Conservation (phyloP, 1,140 invertebrate species). For the Leptopilina boulardi region DNA sequence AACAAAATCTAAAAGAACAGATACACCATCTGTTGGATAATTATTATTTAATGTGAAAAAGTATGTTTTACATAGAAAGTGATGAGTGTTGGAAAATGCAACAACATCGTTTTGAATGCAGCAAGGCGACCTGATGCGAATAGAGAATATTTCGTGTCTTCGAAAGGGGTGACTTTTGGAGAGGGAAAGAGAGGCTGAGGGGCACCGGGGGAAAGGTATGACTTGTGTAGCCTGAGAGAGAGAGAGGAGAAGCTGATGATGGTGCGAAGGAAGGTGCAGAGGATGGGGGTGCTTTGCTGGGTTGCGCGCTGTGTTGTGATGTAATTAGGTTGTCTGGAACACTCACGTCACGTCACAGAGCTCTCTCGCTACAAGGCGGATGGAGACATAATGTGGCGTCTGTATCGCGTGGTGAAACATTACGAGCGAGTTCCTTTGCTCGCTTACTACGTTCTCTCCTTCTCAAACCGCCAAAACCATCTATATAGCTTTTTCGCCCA, state of each 20-base stretch:
- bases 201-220: too few species aligned
- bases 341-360: constrained; percentile 74
- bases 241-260: not conserved
- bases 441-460: constrained; percentile 31
- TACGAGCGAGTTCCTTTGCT: constrained; percentile 50
- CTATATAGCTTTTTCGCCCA: constrained; percentile 49
- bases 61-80: not conserved
- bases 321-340: constrained; percentile 77
- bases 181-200: too few species aligned
- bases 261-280: constrained; percentile 42
- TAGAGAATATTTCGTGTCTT: not conserved
- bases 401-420: constrained; percentile 51
- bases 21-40: too few species aligned
- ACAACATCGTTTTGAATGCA: not conserved
- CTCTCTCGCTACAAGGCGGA: constrained; percentile 65
- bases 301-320: constrained; percentile 70
- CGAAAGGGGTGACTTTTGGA: constrained; percentile 5
- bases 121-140: not conserved
- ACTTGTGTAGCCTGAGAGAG: too few species aligned
- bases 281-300: constrained; percentile 47
- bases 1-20: too few species aligned
- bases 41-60: too few species aligned
- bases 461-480: constrained; percentile 40
- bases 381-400: constrained; percentile 72
- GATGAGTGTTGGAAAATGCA: not conserved